Conservation (phyloP, 1,140 invertebrate genomes). For the Pygmarrhopalites habei region DNA sequence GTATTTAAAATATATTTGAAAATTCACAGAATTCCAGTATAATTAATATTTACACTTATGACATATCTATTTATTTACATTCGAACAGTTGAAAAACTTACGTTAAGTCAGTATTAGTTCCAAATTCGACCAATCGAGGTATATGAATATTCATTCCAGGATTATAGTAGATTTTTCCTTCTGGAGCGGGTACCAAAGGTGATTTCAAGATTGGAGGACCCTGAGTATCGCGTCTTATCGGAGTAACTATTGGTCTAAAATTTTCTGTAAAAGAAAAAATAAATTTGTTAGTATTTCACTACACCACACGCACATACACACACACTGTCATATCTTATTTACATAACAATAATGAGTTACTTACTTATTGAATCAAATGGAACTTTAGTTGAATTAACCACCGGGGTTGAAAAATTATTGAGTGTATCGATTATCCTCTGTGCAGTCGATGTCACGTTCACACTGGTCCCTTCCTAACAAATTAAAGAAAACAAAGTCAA, state of each 20-base stretch:
- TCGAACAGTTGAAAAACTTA: too few relatives aligned
- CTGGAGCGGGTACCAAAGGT: conserved; percentile 9
- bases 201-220: conserved; percentile 16
- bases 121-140: conserved; percentile 17
- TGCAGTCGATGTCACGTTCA: conserved; percentile 13
- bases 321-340: neutral
- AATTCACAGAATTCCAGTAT: too few relatives aligned
- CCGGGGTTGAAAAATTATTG: conserved; percentile 8
- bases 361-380: conserved; percentile 13
- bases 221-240: conserved; percentile 12
- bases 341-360: neutral
- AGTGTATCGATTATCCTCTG: conserved; percentile 20
- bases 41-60: too few relatives aligned
- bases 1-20: too few relatives aligned
- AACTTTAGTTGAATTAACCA: conserved; percentile 15
- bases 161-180: conserved; percentile 10
- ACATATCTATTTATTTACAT: too few relatives aligned
- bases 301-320: neutral
- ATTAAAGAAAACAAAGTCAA: neutral
- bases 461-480: too few relatives aligned
- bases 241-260: conserved; percentile 7
- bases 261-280: neutral
- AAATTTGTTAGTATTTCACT: too few relatives aligned
- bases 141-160: conserved; percentile 3
- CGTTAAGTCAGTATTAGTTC: conserved; percentile 13